Percentiles rank a stretch among this genome's conserved stretches.
phyloP scores from a whole-genome alignment of 2,113 vertebrate genomes.

The Petroica traversi region DNA sequence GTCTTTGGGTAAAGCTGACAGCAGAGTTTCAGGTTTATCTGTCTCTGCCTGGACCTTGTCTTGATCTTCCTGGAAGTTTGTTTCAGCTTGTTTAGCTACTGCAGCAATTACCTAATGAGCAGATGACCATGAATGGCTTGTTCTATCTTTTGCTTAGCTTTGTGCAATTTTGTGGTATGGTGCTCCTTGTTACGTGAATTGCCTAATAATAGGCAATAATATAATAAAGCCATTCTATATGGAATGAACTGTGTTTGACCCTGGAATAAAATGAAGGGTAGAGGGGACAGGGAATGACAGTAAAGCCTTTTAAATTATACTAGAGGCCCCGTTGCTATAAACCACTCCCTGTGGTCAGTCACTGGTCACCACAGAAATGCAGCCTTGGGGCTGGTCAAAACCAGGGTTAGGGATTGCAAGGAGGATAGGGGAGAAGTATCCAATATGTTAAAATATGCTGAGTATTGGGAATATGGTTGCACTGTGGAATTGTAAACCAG shows the following conservation, averaged over 20 bases:
- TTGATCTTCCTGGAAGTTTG: background rate
- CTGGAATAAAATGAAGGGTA: background rate
- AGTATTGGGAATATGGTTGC: background rate
- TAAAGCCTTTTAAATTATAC: background rate
- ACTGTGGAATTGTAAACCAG: background rate
- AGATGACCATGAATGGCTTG: background rate
- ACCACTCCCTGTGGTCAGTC: background rate
- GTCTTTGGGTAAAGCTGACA: background rate
- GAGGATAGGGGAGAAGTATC: background rate
- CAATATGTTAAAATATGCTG: background rate
- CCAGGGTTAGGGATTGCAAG: background rate
- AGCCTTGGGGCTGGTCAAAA: background rate
- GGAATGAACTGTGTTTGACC: background rate
- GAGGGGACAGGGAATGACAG: background rate
- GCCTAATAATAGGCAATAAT: background rate
- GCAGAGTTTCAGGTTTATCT: background rate
- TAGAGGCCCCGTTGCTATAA: background rate
- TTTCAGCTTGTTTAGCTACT: background rate
- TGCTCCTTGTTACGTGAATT: background rate
- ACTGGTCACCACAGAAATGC: background rate
- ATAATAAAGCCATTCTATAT: background rate
- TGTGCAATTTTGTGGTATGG: background rate
- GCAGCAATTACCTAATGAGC: background rate
- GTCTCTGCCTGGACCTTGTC: background rate
- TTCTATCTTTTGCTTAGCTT: background rate